Base-by-base conservation (phyloP, 2,888 invertebrate genomes). In the Callinectes sapidus region DNA sequence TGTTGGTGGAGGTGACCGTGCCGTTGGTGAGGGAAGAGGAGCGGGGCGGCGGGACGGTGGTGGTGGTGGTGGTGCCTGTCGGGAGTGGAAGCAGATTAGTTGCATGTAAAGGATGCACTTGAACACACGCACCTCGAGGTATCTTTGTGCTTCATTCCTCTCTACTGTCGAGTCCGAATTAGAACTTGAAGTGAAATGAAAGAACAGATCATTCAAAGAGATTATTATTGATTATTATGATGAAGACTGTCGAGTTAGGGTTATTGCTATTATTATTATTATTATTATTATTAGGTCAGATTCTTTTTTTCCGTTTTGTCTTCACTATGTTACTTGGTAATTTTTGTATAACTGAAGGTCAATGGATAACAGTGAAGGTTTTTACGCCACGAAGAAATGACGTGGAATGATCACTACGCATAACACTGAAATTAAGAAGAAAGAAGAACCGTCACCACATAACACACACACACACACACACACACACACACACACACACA, bases 41-140 rank as follows among this genome's bases (percentile, higher is more conserved):
- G 81, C 81, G 81, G 81, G 81, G 81, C 32, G 35, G 81, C 81
- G 81, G 8, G 71, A 28, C 81, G 66, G 77, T 81, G 54, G 90
- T 35, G 18, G 92, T 89, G 66, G 77, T 81, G 54, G 90, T 35
- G 18, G 92, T 89, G 55, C 92, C 92, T 92, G 90, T n/a, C 16
- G 86, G 54, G 77, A 28, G 32, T 28, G 39, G 48, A 71, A 87
- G 10, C 35, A 81, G 81, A 35, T 81, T 81, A 81, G 35, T 8
- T 1, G 35, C 81, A 81, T 16, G 81, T 5, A 71, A 71, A 28
- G 28, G 28, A 71, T 28, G 28, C 35, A 81, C 81, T 32, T 16
- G 35, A 14, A 81, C 35, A 16, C 81, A 14, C 35, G 14, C 18
- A 81, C 81, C 14, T 8, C 71, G 23, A 23, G n/a, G n/a, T 10